Evolutionary conservation across 1,140 invertebrate species (phyloP).

Genomic region (Ceratitis capitata): DNA sequence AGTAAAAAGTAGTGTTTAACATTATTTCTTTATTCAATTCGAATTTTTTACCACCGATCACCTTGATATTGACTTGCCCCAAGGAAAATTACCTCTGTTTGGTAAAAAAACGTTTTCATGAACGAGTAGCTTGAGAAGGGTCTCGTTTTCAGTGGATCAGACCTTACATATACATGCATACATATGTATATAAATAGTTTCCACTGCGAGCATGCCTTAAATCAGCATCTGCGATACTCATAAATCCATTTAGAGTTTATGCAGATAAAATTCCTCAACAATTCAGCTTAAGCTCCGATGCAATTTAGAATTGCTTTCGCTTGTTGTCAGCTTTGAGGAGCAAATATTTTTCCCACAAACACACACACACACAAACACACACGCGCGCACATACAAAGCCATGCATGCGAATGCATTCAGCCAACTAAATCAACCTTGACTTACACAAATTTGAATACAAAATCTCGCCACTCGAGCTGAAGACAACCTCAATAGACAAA

Average conservation of each 20-base stretch:
- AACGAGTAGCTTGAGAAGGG: no score
- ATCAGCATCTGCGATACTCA: neutral
- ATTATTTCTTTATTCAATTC: no score
- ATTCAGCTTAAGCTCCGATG: neutral
- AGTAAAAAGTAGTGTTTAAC: no score
- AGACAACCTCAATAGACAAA: slow-evolving; percentile 20
- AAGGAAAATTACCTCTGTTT: no score
- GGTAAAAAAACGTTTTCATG: no score
- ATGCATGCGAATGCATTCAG: neutral
- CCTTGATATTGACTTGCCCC: no score
- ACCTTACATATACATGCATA: no score
- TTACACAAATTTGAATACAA: slow-evolving; percentile 25
- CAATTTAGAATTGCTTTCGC: neutral
- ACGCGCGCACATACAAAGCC: neutral
- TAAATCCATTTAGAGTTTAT: neutral
- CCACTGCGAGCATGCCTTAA: no score
- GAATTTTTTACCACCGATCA: no score
- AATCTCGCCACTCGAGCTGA: slow-evolving; percentile 11
- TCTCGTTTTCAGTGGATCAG: no score
- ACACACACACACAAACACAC: neutral
- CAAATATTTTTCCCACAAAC: neutral
- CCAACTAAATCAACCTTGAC: slow-evolving; percentile 27
- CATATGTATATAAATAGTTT: no score
- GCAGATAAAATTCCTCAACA: neutral
- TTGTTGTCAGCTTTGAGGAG: neutral